Percentiles rank a stretch among this genome's conserved stretches.
Conservation (phyloP, 2,888 invertebrate genomes). For the Machimus atricapillus region DNA sequence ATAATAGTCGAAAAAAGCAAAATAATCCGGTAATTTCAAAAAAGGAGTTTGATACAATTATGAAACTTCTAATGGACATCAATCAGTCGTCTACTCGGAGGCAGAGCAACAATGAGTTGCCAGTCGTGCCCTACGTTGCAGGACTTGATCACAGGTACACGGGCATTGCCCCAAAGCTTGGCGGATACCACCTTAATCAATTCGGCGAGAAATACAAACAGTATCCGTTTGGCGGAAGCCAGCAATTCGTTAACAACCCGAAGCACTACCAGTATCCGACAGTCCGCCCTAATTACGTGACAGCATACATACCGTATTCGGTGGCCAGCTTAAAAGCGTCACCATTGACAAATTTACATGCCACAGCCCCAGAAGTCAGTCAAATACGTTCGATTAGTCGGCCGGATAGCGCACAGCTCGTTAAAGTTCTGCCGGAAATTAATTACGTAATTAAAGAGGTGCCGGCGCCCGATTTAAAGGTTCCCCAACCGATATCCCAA, state of each 20-base stretch:
- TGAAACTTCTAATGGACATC: not conserved
- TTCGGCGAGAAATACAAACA: not conserved
- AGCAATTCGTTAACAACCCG: not conserved
- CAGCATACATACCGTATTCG: not conserved
- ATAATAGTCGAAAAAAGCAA: not conserved
- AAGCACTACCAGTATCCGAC: not conserved
- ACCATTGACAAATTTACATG: not conserved
- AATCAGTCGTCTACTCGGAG: not conserved
- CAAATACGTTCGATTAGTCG: not conserved
- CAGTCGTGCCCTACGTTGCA: not conserved
- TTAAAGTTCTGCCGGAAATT: constrained; percentile 39
- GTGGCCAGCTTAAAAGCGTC: not conserved
- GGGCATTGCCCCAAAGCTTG: not conserved
- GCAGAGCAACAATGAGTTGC: not conserved
- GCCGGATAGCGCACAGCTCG: not conserved
- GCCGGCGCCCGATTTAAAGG: constrained; percentile 5
- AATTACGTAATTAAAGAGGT: constrained; percentile 43
- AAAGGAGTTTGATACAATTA: not conserved
- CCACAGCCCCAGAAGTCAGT: not conserved
- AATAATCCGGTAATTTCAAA: not conserved
- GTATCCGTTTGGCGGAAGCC: not conserved
- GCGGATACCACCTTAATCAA: not conserved
- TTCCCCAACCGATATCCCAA: not conserved
- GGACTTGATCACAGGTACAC: not conserved
- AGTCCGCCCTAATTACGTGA: not conserved